Conservation (phyloP, 2,797 vertebrate genomes). For the Neoniphon sammara region DNA sequence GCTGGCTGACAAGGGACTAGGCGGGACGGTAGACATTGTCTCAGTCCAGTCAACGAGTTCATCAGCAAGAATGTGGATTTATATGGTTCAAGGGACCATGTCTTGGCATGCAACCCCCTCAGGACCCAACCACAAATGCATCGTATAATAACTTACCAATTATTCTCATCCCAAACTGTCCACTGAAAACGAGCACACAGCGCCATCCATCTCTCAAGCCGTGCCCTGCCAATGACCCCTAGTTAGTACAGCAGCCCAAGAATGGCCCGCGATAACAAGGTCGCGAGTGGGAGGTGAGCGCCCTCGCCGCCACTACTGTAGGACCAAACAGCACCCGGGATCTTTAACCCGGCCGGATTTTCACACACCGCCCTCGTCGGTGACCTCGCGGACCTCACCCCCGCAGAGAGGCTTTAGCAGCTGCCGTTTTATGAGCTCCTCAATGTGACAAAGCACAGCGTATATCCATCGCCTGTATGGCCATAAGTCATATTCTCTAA, state of each 20-base stretch:
- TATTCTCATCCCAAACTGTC: conserved; percentile 31
- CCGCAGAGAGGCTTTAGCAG: conserved; percentile 73
- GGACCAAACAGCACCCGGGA: conserved; percentile 52
- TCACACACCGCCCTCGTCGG: conserved; percentile 58
- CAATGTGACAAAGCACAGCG: conserved; percentile 58
- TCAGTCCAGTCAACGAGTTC: conserved; percentile 67
- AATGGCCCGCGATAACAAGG: conserved; percentile 68
- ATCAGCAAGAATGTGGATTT: conserved; percentile 71
- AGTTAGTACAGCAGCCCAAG: conserved; percentile 64
- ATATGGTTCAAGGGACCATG: conserved; percentile 48
- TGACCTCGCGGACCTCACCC: conserved; percentile 67
- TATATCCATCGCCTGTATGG: conserved; percentile 55
- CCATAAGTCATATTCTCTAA: conserved; percentile 34
- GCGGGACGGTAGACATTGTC: conserved; percentile 64
- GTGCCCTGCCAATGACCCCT: conserved; percentile 62
- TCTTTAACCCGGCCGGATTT: conserved; percentile 70
- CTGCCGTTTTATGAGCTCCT: conserved; percentile 75
- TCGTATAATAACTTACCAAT: conserved; percentile 29
- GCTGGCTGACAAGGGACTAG: conserved; percentile 53
- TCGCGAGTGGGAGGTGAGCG: conserved; percentile 54
- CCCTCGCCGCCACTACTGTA: conserved; percentile 23
- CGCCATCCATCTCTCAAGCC: conserved; percentile 38
- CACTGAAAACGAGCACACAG: conserved; percentile 39
- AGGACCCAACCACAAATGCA: conserved; percentile 23
- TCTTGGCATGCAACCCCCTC: conserved; percentile 56